Conservation (phyloP, 2,888 invertebrate genomes). For the Parapristionchus giblindavisi region DNA sequence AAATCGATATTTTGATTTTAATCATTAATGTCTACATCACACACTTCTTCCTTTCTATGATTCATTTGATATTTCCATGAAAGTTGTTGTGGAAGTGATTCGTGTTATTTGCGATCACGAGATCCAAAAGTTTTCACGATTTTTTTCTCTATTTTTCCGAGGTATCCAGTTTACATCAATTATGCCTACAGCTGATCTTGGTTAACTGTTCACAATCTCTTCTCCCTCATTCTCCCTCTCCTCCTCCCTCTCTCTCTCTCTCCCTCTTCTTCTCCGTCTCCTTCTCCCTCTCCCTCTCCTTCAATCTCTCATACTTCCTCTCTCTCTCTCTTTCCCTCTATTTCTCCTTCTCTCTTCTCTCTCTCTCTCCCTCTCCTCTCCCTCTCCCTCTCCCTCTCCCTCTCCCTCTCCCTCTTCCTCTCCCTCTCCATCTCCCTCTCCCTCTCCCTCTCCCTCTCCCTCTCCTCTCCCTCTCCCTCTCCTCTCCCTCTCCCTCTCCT, state of each 20-base stretch:
- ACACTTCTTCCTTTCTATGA: too few relatives aligned
- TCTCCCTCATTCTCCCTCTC: slow-evolving; percentile 1
- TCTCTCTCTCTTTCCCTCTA: not conserved
- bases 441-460: not conserved
- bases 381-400: slow-evolving; percentile 14
- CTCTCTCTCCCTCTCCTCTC: slow-evolving; percentile 7
- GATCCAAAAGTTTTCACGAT: too few relatives aligned
- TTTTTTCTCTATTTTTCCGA: too few relatives aligned
- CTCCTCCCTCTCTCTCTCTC: slow-evolving; percentile 29
- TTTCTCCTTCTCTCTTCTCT: slow-evolving; percentile 28
- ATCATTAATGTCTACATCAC: too few relatives aligned
- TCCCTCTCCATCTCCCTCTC: slow-evolving; percentile 12
- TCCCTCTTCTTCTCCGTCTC: not conserved
- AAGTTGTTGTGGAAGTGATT: too few relatives aligned
- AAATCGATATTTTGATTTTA: too few relatives aligned
- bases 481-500: not conserved
- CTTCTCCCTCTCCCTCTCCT: slow-evolving; percentile 5
- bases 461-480: not conserved
- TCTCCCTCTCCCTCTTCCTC: not conserved
- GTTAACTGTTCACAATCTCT: too few relatives aligned
- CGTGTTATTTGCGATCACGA: too few relatives aligned
- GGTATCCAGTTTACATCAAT: too few relatives aligned
- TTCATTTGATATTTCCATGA: too few relatives aligned
- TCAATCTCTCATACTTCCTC: too few relatives aligned
- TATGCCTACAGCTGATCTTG: too few relatives aligned